A percentile compares a stretch with the other conserved stretches of the same genome.
Conservation (phyloP, 2,797 vertebrate genomes). For the Anabacerthia variegaticeps region DNA sequence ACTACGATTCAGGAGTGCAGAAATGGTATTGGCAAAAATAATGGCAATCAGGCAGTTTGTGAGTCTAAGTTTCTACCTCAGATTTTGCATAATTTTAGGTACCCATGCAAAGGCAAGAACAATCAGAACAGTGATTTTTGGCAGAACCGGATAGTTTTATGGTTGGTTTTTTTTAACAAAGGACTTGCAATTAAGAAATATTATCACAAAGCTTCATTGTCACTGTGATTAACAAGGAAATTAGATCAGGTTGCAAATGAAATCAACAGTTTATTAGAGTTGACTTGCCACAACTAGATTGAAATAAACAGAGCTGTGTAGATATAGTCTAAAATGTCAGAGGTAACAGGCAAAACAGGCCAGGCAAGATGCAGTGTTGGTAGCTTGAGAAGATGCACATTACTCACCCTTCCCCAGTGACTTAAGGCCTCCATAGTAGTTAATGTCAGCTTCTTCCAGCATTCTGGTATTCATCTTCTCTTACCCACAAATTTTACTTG, state of each 20-base stretch:
- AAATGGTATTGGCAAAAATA: not conserved
- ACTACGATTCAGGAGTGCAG: not conserved
- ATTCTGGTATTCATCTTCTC: not conserved
- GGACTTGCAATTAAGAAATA: not conserved
- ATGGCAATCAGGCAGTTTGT: not conserved
- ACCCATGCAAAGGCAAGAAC: not conserved
- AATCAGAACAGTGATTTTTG: not conserved
- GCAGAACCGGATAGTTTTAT: not conserved
- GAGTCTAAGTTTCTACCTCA: not conserved
- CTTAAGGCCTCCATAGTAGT: not conserved
- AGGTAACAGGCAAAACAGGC: not conserved
- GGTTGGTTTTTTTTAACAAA: not conserved
- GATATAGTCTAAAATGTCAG: not conserved
- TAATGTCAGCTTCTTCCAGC: not conserved
- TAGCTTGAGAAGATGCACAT: accelerated
- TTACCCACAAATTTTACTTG: not conserved
- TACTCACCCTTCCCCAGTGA: not conserved
- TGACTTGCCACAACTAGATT: not conserved
- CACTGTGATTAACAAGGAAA: not conserved
- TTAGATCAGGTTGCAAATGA: not conserved
- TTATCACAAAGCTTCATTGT: not conserved
- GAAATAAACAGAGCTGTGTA: not conserved
- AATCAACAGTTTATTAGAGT: not conserved
- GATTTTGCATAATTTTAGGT: not conserved
- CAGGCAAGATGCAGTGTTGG: not conserved